A percentile compares a stretch with the other conserved stretches of the same genome.
phyloP scores from a whole-genome alignment of 1,140 invertebrate genomes.

The Pygmarrhopalites habei region DNA sequence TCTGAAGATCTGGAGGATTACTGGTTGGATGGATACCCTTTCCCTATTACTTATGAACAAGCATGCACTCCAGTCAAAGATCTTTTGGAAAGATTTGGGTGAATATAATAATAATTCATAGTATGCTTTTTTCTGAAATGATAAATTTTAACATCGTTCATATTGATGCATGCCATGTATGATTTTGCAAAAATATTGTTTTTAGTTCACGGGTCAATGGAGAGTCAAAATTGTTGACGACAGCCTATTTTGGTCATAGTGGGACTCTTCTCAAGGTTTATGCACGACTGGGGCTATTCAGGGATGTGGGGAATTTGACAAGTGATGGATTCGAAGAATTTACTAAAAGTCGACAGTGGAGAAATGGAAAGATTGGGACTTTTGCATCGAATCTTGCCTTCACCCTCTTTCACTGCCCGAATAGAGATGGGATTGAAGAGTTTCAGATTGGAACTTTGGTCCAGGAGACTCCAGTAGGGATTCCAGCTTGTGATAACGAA shows the following conservation, averaged over 20 bases:
- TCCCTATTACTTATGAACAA: conserved; percentile 62
- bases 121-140: neutral
- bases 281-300: conserved; percentile 65
- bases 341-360: conserved; percentile 57
- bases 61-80: conserved; percentile 67
- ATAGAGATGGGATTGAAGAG: too few species aligned
- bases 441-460: conserved; percentile 26
- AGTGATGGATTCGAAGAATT: conserved; percentile 54
- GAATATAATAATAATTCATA: neutral
- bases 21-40: conserved; percentile 79
- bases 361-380: conserved; percentile 63
- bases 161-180: too few species aligned
- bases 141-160: neutral
- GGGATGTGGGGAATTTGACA: conserved; percentile 55
- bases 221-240: conserved; percentile 42
- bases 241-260: conserved; percentile 79
- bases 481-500: conserved; percentile 23
- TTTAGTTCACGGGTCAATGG: neutral
- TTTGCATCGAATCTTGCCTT: conserved; percentile 82
- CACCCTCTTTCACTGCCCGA: conserved; percentile 61
- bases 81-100: conserved; percentile 44
- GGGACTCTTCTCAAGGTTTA: conserved; percentile 75
- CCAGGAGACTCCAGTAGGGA: conserved; percentile 22
- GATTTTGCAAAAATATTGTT: neutral
- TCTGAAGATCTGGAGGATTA: conserved; percentile 71